Evolutionary conservation across 2,797 vertebrate species (phyloP).

Genomic region (Smutsia temminckii): DNA sequence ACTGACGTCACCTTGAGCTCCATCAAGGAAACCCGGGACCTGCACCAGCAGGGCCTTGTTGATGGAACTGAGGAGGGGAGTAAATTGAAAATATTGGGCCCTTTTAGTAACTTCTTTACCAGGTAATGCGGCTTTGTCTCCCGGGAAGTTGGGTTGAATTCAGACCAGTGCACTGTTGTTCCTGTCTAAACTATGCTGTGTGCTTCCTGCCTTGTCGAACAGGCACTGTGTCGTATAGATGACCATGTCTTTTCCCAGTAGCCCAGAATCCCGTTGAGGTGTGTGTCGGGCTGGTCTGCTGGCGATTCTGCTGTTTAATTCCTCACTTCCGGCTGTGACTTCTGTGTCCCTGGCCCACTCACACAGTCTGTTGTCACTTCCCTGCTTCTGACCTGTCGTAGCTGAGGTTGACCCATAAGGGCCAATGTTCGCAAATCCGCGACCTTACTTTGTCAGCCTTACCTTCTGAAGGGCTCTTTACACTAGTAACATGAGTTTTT

Average conservation of each 20-base stretch:
- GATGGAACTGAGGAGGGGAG: conserved; percentile 80
- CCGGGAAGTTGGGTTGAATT: background rate
- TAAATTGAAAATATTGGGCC: conserved; percentile 86
- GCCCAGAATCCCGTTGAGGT: background rate
- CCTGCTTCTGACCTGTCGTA: background rate
- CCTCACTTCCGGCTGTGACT: background rate
- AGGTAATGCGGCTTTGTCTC: conserved; percentile 82
- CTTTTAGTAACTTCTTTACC: conserved; percentile 90
- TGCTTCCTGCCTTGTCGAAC: background rate
- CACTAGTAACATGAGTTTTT: background rate
- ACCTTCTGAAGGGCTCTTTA: background rate
- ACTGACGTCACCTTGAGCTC: conserved; percentile 88
- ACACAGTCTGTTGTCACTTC: background rate
- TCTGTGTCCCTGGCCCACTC: background rate
- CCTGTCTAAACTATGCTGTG: accelerated
- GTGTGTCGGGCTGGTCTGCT: background rate
- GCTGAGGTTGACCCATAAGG: background rate
- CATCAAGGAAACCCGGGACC: conserved; percentile 72
- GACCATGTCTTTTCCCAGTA: accelerated
- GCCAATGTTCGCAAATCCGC: background rate
- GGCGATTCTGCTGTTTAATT: background rate
- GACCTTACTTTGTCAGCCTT: background rate
- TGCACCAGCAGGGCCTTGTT: background rate
- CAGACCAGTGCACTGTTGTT: background rate
- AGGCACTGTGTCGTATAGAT: accelerated